Base-by-base conservation (phyloP, 2,113 vertebrate species). In the Ceyx margarethae region DNA sequence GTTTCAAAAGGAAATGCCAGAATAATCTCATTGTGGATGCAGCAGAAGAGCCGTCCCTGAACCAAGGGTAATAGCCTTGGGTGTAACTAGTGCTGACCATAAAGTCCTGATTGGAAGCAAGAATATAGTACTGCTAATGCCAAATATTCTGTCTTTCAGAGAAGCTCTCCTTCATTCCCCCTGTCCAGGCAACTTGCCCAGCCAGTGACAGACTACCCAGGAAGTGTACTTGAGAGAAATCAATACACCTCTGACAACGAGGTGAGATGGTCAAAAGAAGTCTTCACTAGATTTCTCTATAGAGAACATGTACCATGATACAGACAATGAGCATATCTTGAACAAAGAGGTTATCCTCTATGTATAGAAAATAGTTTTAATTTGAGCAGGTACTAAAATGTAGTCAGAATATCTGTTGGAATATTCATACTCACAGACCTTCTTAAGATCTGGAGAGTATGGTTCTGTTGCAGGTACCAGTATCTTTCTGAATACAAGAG, bases 241-340 rank as follows among this genome's bases (percentile, higher is more conserved):
- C 43, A 54, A 28, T 62, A 56, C 2, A 19, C 56, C 26, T 57
- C 35, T 56, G 51, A 79, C 33, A 2, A n/a, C 0, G 76, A 96
- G 96, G 96, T 96, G 76, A 94, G 92, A 21, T 37, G 46, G 50
- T 40, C 31, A 43, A 26, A 73, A 56, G 31, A 45, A 48, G 9
- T 21, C 29, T 81, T 7, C 15, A 7, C 57, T 51, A 4, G 8
- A 45, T 79, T 76, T 33, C 18, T 11, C 40, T 78, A 0, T 6
- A 6, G 0, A 45, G 61, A 71, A 53, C 33, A 20, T 12, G 28
- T 50, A 54, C 9, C 19, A 9, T 31, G 28, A 14, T 23, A 9
- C 0, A 26, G 58, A 11, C 37, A 16, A 23, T 5, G 25, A 28
- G 25, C 2, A 0, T 28, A 3, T 15, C 26, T 50, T 58, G 35